Base-by-base conservation (phyloP, 2,797 vertebrate genomes). In the Galago senegalensis region DNA sequence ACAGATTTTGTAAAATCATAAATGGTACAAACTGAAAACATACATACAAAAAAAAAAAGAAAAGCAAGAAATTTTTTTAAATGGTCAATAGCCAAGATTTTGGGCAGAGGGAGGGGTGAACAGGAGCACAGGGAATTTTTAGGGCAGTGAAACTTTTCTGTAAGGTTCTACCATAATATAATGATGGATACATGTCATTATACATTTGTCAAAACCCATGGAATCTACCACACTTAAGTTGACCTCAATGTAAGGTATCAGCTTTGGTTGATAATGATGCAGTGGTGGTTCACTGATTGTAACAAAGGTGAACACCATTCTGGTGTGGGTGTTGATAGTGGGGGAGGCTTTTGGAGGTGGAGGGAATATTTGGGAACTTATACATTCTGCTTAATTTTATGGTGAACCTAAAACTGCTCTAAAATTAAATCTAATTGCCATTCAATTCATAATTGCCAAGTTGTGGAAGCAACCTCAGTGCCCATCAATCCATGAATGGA, bases 151-250 rank as follows among this genome's bases (percentile, higher is more conserved):
- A 69, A 70, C 13, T 58, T 31, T 91, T 91, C 43, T 53, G 2
- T 69, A 72, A 77, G 77, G 49, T 82, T 46, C 40, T 77, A 43
- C 63, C 70, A 56, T 88, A 58, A 31, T 77, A n/a, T 60, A 82
- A 60, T 27, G 40, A 37, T 61, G 63, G 46, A 67, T 58, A 67
- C 9, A 60, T 1, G 2, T 67, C 29, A 29, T 40, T 20, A 46
- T n/a, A 17, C 4, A 72, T 60, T 82, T 84, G 27, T 81, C 87
- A 81, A 88, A 97, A 87, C 2, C 63, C 73, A n/a, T 46, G 53
- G 56, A 67, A 72, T 21, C 4, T 83, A 65, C 14, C 80, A 34
- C 77, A 86, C 20, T 80, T 29, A 89, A 72, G 31, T 58, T 34
- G 92, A 86, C 23, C 23, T 34, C 63, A 63, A 53, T 72, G 61